phyloP scores from a whole-genome alignment of 1,140 invertebrate genomes.

The Octopus bimaculoides region DNA sequence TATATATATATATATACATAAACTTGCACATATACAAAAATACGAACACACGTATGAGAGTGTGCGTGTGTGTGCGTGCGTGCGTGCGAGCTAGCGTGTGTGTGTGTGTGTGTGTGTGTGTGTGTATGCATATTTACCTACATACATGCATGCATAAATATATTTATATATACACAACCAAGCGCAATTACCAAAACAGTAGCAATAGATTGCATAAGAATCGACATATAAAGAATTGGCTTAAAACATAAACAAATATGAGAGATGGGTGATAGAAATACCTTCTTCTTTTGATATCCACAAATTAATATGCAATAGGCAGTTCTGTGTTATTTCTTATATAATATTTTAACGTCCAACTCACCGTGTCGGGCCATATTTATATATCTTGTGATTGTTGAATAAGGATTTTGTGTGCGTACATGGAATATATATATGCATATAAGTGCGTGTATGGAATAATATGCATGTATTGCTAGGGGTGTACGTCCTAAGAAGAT shows the following conservation, averaged over 20 bases:
- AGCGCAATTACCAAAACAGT: not conserved
- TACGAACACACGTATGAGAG: not conserved
- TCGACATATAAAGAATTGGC: too few species aligned
- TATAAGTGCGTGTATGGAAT: not conserved
- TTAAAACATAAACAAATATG: too few species aligned
- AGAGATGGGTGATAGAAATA: too few species aligned
- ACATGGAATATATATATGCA: not conserved
- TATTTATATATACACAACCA: not conserved
- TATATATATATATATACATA: not conserved
- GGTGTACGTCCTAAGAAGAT: too few species aligned
- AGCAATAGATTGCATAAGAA: too few species aligned
- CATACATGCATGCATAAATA: not conserved
- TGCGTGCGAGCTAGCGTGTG: not conserved
- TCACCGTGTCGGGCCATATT: too few species aligned
- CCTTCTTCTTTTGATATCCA: too few species aligned
- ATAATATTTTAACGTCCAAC: too few species aligned
- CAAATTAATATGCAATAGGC: too few species aligned
- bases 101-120: not conserved
- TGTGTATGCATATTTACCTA: not conserved
- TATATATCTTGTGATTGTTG: too few species aligned
- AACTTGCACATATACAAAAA: not conserved
- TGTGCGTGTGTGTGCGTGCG: not conserved
- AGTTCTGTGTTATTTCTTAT: too few species aligned
- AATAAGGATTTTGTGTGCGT: too few species aligned
- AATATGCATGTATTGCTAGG: not conserved